Evolutionary conservation across 2,797 vertebrate genomes (phyloP), one percentile per base, ranked within the genome.

Genomic region (Oreonectes daqikongensis): DNA sequence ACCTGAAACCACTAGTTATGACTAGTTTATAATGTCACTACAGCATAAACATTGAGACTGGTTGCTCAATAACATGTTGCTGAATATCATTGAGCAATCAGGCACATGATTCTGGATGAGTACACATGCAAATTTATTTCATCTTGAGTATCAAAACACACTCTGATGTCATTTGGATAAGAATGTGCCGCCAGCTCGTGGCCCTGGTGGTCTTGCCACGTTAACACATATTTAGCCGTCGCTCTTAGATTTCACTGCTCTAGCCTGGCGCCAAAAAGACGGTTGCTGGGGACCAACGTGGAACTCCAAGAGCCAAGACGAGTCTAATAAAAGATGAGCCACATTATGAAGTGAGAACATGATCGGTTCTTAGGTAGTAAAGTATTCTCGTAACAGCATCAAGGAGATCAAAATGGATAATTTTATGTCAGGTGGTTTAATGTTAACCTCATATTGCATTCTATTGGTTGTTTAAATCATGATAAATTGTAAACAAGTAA

Each of bases 191-290:
- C 35, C n/a, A 4, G 38, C 3, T 42, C 60, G 59, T 46, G 26
- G 30, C 50, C 28, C 69, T 30, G 8, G 30, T 52, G 24, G 32
- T 70, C 59, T 69, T 46, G 50, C 59, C 67, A 72, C 68, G 15
- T 78, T 79, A 69, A 57, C 75, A 69, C 67, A 24, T 57, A 74
- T 74, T 78, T 68, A 71, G 78, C 72, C 57, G 26, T 77, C 32
- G 69, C 66, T 80, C 64, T 83, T 42, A 26, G 26, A 69, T 83
- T 85, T 79, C 82, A 75, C 69, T 5, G 44, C 22, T 48, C 42
- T 30, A 74, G 17, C 20, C 65, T 71, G 85, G 85, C 78, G 85
- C 85, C 82, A 69, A 63, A 68, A 42, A 70, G 82, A 32, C 70
- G 42, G 69, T 65, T 78, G 30, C 76, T 70, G 50, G 42, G 59